Evolutionary conservation across 2,797 vertebrate genomes (phyloP), one percentile per base, ranked within the genome.

Genomic region (Phylloscopus collybita): DNA sequence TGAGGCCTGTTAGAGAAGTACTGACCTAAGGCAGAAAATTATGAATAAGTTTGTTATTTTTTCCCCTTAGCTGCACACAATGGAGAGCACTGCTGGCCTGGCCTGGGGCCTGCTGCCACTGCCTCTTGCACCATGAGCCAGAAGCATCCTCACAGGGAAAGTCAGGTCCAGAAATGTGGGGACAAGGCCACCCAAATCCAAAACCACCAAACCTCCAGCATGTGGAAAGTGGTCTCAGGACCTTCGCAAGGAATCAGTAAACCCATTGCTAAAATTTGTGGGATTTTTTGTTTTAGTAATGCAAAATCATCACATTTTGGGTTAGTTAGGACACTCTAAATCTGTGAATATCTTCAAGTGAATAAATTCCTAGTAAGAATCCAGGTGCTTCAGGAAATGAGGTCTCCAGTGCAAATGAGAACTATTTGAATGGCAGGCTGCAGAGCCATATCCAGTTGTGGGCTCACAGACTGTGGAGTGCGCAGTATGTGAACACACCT

Each of bases 391-490:
- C 29, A 59, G 40, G n/a, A 89, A 67, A 72, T 21, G 21, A 42
- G 5, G 32, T 62, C 66, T 69, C 23, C 50, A 51, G 36, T 69
- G 80, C 80, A 93, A 50, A 84, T 3, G 8, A 27, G 34, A 45
- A 47, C 2, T 6, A 29, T 79, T 62, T 86, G 57, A 74, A 38
- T 2, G 29, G 32, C 73, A 90, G 72, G 51, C 56, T 86, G 57
- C n/a, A 50, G 60, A 86, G 57, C 36, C 21, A 11, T 45, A 86
- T 80, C 75, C 4, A 6, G 12, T 2, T 73, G 30, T 0, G 0
- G 30, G 14, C 23, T 74, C 36, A 6, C 74, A 83, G 69, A 38
- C 32, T n/a, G n/a, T 25, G 65, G 32, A 32, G 17, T 16, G 57
- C 29, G 17, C 36, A 62, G 20, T 22, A 7, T 11, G 25, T 44